Evolutionary conservation across 2,113 vertebrate species (phyloP).

Genomic region (Pipa parva): DNA sequence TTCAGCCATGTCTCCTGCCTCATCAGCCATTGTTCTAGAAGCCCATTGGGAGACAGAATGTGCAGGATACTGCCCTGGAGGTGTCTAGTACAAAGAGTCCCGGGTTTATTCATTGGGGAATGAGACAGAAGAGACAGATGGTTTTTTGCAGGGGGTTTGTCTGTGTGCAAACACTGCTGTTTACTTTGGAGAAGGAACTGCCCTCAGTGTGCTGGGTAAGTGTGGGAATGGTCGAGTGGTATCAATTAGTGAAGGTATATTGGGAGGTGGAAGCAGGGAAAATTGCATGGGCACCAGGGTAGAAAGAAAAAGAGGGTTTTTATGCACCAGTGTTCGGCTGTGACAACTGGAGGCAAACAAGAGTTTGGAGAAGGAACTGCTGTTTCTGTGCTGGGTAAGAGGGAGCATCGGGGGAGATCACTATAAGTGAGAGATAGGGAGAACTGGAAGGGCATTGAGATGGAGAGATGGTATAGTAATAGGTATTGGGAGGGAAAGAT

Average conservation of each 20-base stretch:
- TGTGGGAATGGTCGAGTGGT: neutral
- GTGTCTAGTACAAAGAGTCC: too few relatives aligned
- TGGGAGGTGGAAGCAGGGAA: neutral
- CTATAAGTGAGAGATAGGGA: too few relatives aligned
- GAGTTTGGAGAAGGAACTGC: neutral
- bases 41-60: neutral
- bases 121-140: neutral
- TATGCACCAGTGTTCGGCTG: too few relatives aligned
- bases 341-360: too few relatives aligned
- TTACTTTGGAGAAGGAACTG: conserved; percentile 41
- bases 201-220: conserved; percentile 47
- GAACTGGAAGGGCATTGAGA: neutral
- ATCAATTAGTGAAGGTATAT: neutral
- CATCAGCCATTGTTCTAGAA: neutral
- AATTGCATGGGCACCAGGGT: neutral
- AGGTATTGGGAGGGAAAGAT: neutral
- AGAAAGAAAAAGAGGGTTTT: too few relatives aligned
- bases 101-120: too few relatives aligned
- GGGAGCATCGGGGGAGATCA: neutral
- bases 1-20: neutral
- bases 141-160: neutral
- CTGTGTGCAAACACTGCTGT: conserved; percentile 21
- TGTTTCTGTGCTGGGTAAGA: neutral
- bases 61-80: too few relatives aligned
- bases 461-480: too few relatives aligned